Percentiles rank a stretch among this genome's conserved stretches.
Conservation (phyloP, 1,140 invertebrate genomes). For the Ctenoplectra terminalis region DNA sequence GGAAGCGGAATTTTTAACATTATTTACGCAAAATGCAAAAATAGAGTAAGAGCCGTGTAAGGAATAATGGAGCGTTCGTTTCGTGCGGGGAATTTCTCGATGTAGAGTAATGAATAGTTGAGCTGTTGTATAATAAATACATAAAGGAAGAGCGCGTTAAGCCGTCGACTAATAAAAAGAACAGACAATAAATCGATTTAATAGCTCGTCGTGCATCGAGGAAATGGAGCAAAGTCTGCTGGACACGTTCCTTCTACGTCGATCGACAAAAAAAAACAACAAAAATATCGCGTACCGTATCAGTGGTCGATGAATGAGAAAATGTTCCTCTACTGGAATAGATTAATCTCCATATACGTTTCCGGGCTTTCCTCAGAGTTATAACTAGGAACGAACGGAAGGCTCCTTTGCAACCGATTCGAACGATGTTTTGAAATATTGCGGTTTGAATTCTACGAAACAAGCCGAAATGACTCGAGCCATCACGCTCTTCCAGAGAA, state of each 20-base stretch:
- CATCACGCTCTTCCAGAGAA: neutral
- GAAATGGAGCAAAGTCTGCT: neutral
- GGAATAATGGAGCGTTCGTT: neutral
- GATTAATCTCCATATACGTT: neutral
- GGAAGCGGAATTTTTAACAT: neutral
- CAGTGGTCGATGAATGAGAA: no score
- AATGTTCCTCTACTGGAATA: neutral
- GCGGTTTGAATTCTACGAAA: conserved; percentile 5
- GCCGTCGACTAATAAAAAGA: conserved; percentile 8
- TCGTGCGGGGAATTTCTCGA: conserved; percentile 14
- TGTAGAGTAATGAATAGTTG: conserved; percentile 16
- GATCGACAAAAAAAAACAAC: no score
- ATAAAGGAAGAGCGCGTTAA: neutral
- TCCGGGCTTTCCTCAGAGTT: neutral
- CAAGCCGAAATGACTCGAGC: neutral
- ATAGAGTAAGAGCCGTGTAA: neutral
- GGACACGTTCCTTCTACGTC: neutral
- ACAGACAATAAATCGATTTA: conserved; percentile 29
- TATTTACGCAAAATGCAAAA: neutral
- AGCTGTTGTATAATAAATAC: conserved; percentile 4
- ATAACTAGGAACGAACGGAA: neutral
- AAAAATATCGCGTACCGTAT: neutral
- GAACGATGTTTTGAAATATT: neutral
- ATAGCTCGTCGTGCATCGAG: neutral
- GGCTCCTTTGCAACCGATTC: neutral